Base-by-base conservation (phyloP, 1,140 invertebrate species). In the Drosophila ananassae region DNA sequence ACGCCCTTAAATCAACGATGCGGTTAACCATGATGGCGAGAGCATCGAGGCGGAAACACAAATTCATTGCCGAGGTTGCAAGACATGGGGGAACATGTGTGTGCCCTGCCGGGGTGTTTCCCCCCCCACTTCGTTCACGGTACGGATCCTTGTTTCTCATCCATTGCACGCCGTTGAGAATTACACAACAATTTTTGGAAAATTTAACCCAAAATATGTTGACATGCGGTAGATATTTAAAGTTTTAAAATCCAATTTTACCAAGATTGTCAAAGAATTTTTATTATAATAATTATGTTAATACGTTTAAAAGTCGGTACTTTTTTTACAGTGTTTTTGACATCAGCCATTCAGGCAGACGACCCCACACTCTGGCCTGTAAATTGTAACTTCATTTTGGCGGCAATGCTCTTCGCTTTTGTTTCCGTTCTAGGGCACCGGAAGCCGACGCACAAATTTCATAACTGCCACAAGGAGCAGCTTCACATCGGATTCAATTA, bases 11-110 rank as follows among this genome's bases (percentile, higher is more conserved):
- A 68, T 69, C 63, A 69, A 69, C 63, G 68, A 59, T 59, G 68
- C 66, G 68, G 68, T 51, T 72, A 71, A 72, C 68, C 68, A 71
- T 47, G 66, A 71, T 72, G 66, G 66, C 48, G 37, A 71, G 71
- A 50, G 66, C 54, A 60, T 24, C 68, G 37, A 60, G 47, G 67
- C 47, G 68, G 66, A 72, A 72, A 59, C 68, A 68, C 68, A 69
- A 58, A 72, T 72, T 72, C 68, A 72, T 71, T 72, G 68, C 54
- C 37, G 54, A 46, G 53, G 53, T 34, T 51, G 54, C 46, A 34
- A 59, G 54, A 58, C 39, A 30, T 21, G 64, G 24, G 22, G 44
- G 44, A 47, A 22, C 53, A 59, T 47, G 24, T 58, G 66, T 46
- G 28, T 57, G 67, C 13, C 12, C 34, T 51, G 32, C 0, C 47